Base-by-base conservation (phyloP, 64 coral and sea anemone genomes). In the Astreopora myriophthalma region DNA sequence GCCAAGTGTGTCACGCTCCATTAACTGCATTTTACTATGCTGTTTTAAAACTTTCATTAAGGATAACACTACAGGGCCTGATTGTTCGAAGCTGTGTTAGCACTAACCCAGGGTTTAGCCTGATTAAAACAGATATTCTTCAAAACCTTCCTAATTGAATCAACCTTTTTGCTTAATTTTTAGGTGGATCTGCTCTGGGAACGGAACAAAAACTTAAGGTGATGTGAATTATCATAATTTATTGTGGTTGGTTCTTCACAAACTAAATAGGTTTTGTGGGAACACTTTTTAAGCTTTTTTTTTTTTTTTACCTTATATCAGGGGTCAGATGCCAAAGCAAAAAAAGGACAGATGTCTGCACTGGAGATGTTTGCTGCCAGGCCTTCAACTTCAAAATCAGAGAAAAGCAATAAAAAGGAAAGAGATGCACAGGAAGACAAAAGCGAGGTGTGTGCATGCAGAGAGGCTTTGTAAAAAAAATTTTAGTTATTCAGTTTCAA, bases 351-450 rank as follows among this genome's bases (percentile, higher is more conserved):
- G 26, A 68, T 91, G 17, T 80, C 89, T 58, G 80, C 33, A 1
- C 33, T 91, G 68, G 89, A 80, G 20, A 91, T 91, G 89, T 91
- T 91, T 84, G 67, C 89, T 25, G 89, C 57, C 34, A 91, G 84
- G 39, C 19, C 63, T 55, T 33, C 75, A 55, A 31, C 75, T 79
- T 55, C 75, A 33, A 79, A 79, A 58, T 5, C 46, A 31, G 44
- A 73, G 89, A 91, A 57, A 91, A 84, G 65, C 63, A 57, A 19
- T 32, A 52, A 79, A 33, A 79, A 79, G 20, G n/a, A 5, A 19
- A 25, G 16, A 27, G 26, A 1, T 58, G 1, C 48, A 51, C 3
- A 31, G 12, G 48, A 57, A 55, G 48, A 13, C 14, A 52, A 29
- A 33, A 6, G 5, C 14, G 75, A 57, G 75, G 75, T 79, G 9